Conservation (phyloP, 2,888 invertebrate species). For the Palloptera scutellata region DNA sequence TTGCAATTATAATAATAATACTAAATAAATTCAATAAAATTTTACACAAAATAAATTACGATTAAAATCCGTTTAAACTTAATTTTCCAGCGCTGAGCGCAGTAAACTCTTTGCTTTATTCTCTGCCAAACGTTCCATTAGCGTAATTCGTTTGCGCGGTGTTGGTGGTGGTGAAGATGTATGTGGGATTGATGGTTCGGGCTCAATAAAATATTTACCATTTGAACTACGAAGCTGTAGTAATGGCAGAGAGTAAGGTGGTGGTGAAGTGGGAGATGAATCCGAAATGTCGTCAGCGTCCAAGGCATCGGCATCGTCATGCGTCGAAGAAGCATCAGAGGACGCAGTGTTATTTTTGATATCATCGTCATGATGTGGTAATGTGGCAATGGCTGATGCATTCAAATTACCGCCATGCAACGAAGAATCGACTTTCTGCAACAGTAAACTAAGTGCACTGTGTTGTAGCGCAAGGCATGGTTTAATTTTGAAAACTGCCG, state of each 20-base stretch:
- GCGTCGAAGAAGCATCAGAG: slow-evolving; percentile 14
- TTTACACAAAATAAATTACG: slow-evolving; percentile 4
- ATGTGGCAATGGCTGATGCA: background rate
- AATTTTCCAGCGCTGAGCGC: slow-evolving; percentile 38
- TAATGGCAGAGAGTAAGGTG: too few species aligned
- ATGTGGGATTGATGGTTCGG: slow-evolving; percentile 37
- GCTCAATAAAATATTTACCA: slow-evolving; percentile 43
- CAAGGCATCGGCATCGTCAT: slow-evolving; percentile 36
- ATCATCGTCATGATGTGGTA: background rate
- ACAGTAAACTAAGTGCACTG: slow-evolving; percentile 51
- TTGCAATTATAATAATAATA: slow-evolving; percentile 1
- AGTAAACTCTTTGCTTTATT: slow-evolving; percentile 36
- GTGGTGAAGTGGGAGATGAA: too few species aligned
- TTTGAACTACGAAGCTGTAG: slow-evolving; percentile 29
- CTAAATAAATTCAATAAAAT: slow-evolving; percentile 11
- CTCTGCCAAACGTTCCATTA: slow-evolving; percentile 41
- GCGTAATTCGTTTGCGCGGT: slow-evolving; percentile 40
- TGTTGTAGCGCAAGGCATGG: slow-evolving; percentile 45
- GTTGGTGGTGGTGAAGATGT: slow-evolving; percentile 43
- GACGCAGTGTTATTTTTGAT: slow-evolving; percentile 35
- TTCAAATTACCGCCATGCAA: slow-evolving; percentile 27
- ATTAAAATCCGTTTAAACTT: slow-evolving; percentile 12
- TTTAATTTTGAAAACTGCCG: slow-evolving; percentile 48
- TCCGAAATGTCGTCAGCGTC: too few species aligned
- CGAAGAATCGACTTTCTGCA: slow-evolving; percentile 55